Conservation (phyloP, 2,113 vertebrate species). For the Gymnocephalus cernua region DNA sequence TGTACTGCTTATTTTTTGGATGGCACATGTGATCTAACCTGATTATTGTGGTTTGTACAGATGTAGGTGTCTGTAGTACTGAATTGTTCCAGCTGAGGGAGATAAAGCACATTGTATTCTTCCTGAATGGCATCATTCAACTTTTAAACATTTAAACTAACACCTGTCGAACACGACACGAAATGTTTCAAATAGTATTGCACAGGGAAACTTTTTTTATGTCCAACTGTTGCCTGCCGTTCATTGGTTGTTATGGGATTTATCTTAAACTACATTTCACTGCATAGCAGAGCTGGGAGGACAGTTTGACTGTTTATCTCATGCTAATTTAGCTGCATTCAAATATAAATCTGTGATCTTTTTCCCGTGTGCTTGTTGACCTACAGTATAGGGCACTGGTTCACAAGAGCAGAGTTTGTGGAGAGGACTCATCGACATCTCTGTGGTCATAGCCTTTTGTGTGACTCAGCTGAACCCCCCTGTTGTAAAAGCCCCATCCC, state of each 20-base stretch:
- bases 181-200: background rate
- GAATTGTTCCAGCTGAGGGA: slow-evolving; percentile 55
- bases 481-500: slow-evolving; percentile 58
- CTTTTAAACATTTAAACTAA: background rate
- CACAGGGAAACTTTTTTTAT: background rate
- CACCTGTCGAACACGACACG: background rate
- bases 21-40: background rate
- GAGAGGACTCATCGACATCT: slow-evolving; percentile 19
- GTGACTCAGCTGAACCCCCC: slow-evolving; percentile 58
- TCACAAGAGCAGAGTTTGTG: background rate
- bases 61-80: slow-evolving; percentile 34
- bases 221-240: background rate
- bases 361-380: background rate
- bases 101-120: slow-evolving; percentile 13
- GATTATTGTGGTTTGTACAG: background rate
- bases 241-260: background rate
- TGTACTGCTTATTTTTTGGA: background rate
- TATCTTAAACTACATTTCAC: slow-evolving; percentile 12
- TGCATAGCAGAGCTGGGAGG: background rate
- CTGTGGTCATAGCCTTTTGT: slow-evolving; percentile 48
- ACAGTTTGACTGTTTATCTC: background rate
- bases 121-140: background rate
- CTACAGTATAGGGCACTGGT: background rate
- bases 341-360: background rate
- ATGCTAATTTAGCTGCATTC: background rate